Evolutionary conservation across 2,888 invertebrate species (phyloP), one percentile per base, ranked within the genome.

Genomic region (Gonocerus acuteangulatus): DNA sequence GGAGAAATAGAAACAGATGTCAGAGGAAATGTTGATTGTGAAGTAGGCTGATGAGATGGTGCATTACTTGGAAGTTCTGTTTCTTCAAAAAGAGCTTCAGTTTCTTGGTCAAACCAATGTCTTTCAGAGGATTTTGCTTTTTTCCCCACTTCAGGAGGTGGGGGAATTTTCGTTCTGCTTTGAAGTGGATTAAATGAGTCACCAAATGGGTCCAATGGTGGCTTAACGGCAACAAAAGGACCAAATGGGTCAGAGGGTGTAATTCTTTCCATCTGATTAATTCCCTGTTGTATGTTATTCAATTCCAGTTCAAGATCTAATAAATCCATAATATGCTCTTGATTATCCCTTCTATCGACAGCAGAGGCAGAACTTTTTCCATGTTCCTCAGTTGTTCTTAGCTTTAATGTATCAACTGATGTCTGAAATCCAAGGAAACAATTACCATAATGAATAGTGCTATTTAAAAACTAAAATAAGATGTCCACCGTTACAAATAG

Each of bases 281-380:
- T 84, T 1, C 92, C 92, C 68, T 91, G 83, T 72, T 92, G 86
- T 69, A 92, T 76, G 62, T 89, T 90, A 72, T 85, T 88, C 64
- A 93, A 77, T 75, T 92, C 92, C 70, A 90, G 85, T 73, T 92
- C 92, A 67, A 92, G 77, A 74, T 91, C 92, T 15, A 93, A 86
- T 64, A 93, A 77, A 77, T 92, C 90, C 1, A 90, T 90, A 34
- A 91, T 89, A 21, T 66, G 63, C 39, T 66, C 63, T 62, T 62
- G 65, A 39, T 56, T 61, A 84, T 85, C n/a, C 81, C 82, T 44
- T 67, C 65, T 62, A 62, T 68, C 60, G 36, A 52, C 47, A 56
- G 54, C 59, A n/a, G 52, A 51, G 22, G 64, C 51, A 58, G 48
- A 52, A 22, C 60, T 61, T 61, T 64, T 64, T 1, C 19, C 36